Conservation (phyloP, 2,797 vertebrate species). For the Nasua narica region DNA sequence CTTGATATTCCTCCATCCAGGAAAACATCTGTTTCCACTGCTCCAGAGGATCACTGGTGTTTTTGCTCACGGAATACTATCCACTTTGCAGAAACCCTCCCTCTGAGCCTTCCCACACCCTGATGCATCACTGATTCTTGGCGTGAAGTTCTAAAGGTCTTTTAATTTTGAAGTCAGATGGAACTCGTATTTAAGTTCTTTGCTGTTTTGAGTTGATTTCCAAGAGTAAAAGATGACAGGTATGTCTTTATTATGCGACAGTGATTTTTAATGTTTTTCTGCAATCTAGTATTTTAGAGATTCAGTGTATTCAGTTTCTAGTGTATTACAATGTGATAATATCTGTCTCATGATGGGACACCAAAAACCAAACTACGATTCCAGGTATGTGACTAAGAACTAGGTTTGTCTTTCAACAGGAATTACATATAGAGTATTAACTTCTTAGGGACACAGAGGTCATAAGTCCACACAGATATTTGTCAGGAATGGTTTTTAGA, state of each 20-base stretch:
- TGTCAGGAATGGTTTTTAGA: neutral
- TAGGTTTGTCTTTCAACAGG: neutral
- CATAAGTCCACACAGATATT: neutral
- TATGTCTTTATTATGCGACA: neutral
- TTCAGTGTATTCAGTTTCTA: neutral
- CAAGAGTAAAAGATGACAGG: neutral
- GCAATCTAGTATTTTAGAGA: neutral
- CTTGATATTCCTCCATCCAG: neutral
- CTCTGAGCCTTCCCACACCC: neutral
- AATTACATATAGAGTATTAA: neutral
- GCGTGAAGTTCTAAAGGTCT: neutral
- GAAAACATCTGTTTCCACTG: neutral
- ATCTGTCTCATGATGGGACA: neutral
- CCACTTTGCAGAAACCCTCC: neutral
- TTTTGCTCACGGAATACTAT: neutral
- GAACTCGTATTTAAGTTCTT: neutral
- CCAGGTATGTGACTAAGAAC: neutral
- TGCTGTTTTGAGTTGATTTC: neutral
- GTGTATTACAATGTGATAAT: neutral
- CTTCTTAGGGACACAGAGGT: neutral
- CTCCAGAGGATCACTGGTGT: neutral
- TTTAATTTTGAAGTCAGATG: neutral
- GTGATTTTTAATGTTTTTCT: conserved; percentile 14
- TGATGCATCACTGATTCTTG: neutral
- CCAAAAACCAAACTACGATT: neutral